Evolutionary conservation across 92 coral and sea anemone genomes (phyloP).

Genomic region (Parazoanthus swiftii): DNA sequence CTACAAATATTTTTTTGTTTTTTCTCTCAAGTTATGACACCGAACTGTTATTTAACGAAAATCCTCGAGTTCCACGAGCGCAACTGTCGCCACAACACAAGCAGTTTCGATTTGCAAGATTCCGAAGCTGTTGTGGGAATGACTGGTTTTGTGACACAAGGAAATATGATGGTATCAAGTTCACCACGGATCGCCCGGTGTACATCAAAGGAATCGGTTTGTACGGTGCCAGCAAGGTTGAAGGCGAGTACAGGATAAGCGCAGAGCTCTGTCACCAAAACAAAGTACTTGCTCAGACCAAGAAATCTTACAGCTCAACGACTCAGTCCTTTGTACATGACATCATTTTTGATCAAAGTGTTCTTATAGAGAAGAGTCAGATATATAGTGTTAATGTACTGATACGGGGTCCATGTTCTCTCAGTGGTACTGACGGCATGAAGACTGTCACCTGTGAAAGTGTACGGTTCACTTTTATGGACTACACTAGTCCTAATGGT

Average conservation of each 20-base stretch:
- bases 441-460: constrained; percentile 59
- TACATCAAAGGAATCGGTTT: constrained; percentile 74
- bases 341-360: constrained; percentile 67
- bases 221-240: constrained; percentile 77
- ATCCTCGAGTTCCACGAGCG: constrained; percentile 66
- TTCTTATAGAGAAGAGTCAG: constrained; percentile 60
- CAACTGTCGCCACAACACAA: constrained; percentile 36
- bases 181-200: constrained; percentile 65
- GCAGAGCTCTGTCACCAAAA: constrained; percentile 64
- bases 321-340: constrained; percentile 67
- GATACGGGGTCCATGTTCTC: constrained; percentile 75
- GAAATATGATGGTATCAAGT: constrained; percentile 76
- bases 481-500: constrained; percentile 81
- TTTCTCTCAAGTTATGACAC: constrained; percentile 78
- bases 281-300: constrained; percentile 65
- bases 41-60: constrained; percentile 59
- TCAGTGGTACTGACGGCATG: constrained; percentile 83
- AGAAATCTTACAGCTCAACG: constrained; percentile 60
- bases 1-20: constrained; percentile 69
- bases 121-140: constrained; percentile 84
- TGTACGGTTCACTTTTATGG: constrained; percentile 68
- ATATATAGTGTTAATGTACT: constrained; percentile 67
- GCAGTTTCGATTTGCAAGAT: constrained; percentile 65
- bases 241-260: constrained; percentile 66
- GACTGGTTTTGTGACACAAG: constrained; percentile 93